Base-by-base conservation (phyloP, 2,113 vertebrate genomes). In the Rousettus leschenaultii region DNA sequence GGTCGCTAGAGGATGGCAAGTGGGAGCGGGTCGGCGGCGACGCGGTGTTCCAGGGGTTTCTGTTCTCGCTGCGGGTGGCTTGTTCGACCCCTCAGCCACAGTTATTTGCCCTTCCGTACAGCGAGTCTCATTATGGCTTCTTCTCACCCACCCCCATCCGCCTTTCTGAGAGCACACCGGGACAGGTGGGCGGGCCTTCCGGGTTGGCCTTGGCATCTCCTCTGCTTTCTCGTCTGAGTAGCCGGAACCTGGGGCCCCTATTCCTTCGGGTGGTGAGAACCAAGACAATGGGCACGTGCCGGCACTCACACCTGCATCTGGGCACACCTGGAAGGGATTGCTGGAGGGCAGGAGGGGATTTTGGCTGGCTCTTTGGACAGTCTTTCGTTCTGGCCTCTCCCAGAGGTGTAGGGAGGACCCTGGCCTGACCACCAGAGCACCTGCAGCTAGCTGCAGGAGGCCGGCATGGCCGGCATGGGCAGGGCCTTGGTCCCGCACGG, bases 271-370 rank as follows among this genome's bases (percentile, higher is more conserved):
- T 48, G 68, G 12, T 35, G 53, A 61, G 48, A 70, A 45, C 66
- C 15, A 12, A 22, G 66, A 40, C 28, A 26, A 1, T 0, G n/a
- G 65, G 35, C 0, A 0, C 28, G 4, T 10, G 59, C 59, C 22
- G 4, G 0, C 30, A 26, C 48, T 2, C 33, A 14, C 3, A 4
- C 48, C 83, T 40, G 24, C 78, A 43, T 45, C 66, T 51, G 43
- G 53, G 78, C 43, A 18, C 43, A 55, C 63, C 78, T 28, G 83
- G 45, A 68, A 19, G 13, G 65, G 16, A 7, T 12, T 51, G 51
- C 71, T 1, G 0, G 2, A 6, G 38, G 15, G 15, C 10, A 7
- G 80, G 80, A 2, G 2, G 24, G 22, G 21, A 22, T 22, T 48
- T 51, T 71, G 88, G 33, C 33, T 4, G 15, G 24, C 40, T 79